Evolutionary conservation across 2,113 vertebrate genomes (phyloP), one percentile per base, ranked within the genome.

Genomic region (Nothobranchius kuhntae): DNA sequence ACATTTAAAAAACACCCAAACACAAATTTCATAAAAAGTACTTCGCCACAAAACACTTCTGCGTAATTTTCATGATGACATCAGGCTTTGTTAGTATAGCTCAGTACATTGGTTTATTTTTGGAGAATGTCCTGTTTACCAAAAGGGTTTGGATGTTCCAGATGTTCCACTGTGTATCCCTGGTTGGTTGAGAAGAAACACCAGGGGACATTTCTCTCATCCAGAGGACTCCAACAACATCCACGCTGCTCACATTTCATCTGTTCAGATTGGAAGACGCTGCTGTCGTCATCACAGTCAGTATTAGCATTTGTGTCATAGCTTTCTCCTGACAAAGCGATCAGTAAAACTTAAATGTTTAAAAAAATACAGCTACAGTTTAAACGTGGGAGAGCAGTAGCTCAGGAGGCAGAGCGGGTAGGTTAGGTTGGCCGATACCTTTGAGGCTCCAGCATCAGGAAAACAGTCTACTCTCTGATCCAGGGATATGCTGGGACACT

Each of bases 181-280:
- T 94, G 89, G 17, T 90, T 94, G 26, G 68, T 71, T 6, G 91
- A 60, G 46, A 95, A 98, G 87, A 86, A 96, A 77, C 97, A 99
- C 97, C 97, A 99, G 51, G 98, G 96, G 21, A 92, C 86, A 0
- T 44, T 67, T 24, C 76, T 65, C 17, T 92, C 58, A 0, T 82
- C 90, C 68, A 77, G 44, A 0, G 96, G 95, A 9, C 58, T 80
- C 97, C 98, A 99, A 77, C 96, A 99, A 71, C 98, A 99, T 42
- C 95, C 95, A 21, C 96, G 90, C 10, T 76, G 45, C 30, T 46
- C 71, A 76, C 97, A 99, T n/a, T 3, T 11, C 26, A 26, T 4
- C 93, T 94, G 73, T 50, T 46, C 6, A 68, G 38, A 40, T 11
- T 65, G 24, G 30, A 48, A 0, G 6, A 17, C 60, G 8, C 24